Evolutionary conservation across 2,113 vertebrate genomes (phyloP), one percentile per base, ranked within the genome.

Genomic region (Psophia crepitans): DNA sequence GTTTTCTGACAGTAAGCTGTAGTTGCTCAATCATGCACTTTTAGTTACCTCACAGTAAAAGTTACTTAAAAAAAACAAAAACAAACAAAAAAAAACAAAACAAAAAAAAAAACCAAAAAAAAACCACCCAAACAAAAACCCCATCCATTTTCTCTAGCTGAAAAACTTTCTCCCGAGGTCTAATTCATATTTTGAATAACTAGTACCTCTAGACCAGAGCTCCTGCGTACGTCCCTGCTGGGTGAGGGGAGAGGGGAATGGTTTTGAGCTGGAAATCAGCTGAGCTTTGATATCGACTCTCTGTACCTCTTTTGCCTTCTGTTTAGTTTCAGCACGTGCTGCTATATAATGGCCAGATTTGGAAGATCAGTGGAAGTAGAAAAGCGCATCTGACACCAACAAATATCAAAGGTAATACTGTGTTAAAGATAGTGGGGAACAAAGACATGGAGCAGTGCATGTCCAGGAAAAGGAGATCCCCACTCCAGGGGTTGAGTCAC

Each of bases 391-490:
- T 46, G 16, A 69, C 69, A 20, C 14, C 3, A 81, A 8, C 11
- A 28, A 24, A 27, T n/a, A 5, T 14, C 8, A 33, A 81, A 77
- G 44, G 18, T 24, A 74, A 8, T 26, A 12, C 2, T 43, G 8
- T 8, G 10, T 57, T 70, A 12, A 44, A 73, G 30, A 14, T 3
- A 32, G 4, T 3, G 1, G 6, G 1, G 13, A 44, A 1, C 7
- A 18, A 33, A 30, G 20, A 20, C 2, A 2, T 0, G 0, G 6
- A 17, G 33, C 37, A n/a, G 19, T 30, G 9, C 2, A 0, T 20
- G n/a, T 20, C 24, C 16, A 8, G 65, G 64, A 49, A 30, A 11
- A 17, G 26, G 33, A 51, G 28, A 53, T 24, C 23, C 44, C 53
- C 13, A 17, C 5, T 14, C 32, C 56, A 27, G 49, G 51, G 17